These are phyloP conservation scores for Orchesella flavescens DNA, from an alignment of 2,888 invertebrate species.

Conservation along the genomic window DNA sequence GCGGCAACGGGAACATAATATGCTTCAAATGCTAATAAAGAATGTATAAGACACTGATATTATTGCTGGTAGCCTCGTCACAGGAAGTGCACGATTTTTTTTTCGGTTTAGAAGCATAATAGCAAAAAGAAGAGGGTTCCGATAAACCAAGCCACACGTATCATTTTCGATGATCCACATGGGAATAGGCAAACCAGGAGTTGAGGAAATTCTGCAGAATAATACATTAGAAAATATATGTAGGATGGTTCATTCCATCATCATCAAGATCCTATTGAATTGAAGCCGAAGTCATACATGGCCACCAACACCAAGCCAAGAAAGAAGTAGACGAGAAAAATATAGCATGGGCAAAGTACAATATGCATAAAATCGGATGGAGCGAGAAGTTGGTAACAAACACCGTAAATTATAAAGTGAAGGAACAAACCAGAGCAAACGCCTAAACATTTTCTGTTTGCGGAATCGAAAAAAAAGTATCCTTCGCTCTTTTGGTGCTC, in stretches of 20 bases:
- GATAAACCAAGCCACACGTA: too few relatives aligned
- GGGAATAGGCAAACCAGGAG: neutral
- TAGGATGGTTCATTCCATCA: neutral
- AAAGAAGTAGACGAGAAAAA: neutral
- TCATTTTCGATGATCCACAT: slow-evolving; percentile 3
- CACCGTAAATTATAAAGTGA: slow-evolving; percentile 1
- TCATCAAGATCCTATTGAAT: neutral
- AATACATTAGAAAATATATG: neutral
- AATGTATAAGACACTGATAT: neutral
- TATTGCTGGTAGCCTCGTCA: neutral
- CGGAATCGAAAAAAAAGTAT: slow-evolving; percentile 2
- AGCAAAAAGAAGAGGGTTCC: too few relatives aligned
- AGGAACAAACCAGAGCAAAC: slow-evolving; percentile 6
- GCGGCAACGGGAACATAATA: slow-evolving; percentile 6
- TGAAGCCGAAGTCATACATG: neutral
- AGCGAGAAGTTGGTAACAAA: neutral
- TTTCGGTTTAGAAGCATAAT: neutral
- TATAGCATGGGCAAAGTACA: too few relatives aligned
- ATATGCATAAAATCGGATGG: too few relatives aligned
- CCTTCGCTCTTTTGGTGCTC: neutral
- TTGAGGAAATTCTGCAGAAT: neutral
- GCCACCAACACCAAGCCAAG: neutral
- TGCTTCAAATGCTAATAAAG: slow-evolving; percentile 8
- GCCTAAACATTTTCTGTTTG: neutral
- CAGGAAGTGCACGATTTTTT: slow-evolving; percentile 18